Evolutionary conservation across 2,113 vertebrate genomes (phyloP), one percentile per base, ranked within the genome.

Genomic region (Symphodus melops): DNA sequence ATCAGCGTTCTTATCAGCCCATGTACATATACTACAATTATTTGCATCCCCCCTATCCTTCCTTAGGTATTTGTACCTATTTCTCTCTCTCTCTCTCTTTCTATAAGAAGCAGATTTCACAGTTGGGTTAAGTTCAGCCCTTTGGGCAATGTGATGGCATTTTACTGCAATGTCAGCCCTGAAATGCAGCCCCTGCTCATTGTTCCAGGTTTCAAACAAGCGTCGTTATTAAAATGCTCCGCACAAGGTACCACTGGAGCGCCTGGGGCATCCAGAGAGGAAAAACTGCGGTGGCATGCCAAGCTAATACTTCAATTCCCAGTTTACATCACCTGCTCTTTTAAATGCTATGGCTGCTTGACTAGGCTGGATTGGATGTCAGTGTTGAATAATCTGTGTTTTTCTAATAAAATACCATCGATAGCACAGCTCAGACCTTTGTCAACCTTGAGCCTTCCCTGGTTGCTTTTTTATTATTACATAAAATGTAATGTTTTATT

Each of bases 151-250:
- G 81, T 81, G 85, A 72, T 85, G 87, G 78, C 68, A 75, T 91
- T 89, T 87, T 89, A 81, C 81, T 86, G 87, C 88, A 83, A 77
- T 84, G 88, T 89, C 89, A 88, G 82, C 75, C 67, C 79, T 79
- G 68, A 84, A 89, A 81, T 85, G 75, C 80, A 85, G 75, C 84
- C 79, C 68, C 63, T 88, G 84, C 62, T 88, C 83, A 83, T 85
- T 91, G 89, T 86, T 91, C 81, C 84, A 69, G 85, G 77, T 81
- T 82, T 91, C 81, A 91, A 83, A 88, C 84, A 87, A 84, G 80
- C 71, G 16, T 59, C 33, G 55, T 87, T 91, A 90, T 92, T 88
- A 90, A 86, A 82, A 71, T 75, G 72, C 69, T 76, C 55, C 63
- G 37, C 67, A 67, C 68, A 75, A 79, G 85, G 74, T 73, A 72